Evolutionary conservation across 2,888 invertebrate species (phyloP), one percentile per base, ranked within the genome.

Genomic region (Drosophila atroscutellata): DNA sequence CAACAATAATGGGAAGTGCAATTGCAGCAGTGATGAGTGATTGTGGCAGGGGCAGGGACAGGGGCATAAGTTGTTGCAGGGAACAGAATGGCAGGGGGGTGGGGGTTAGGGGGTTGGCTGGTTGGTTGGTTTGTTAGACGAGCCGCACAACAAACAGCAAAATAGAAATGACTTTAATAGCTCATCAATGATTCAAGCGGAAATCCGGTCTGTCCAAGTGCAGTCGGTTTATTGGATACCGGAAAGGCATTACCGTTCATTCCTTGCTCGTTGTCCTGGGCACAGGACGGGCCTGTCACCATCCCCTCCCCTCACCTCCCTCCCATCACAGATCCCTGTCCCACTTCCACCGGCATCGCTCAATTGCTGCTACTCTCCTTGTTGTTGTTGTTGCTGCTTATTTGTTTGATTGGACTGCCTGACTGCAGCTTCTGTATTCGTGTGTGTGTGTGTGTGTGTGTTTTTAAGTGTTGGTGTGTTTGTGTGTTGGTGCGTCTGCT

Each of bases 161-260:
- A 86, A 87, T 81, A 89, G 85, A 90, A 91, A 89, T 91, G 89
- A 91, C 92, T 92, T 92, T 92, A 93, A 92, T 92, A 92, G 92
- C 92, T 93, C 92, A 92, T 92, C 92, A 92, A 92, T 92, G 92
- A 92, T 92, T 92, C 92, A 92, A 87, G 86, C 92, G 92, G 92
- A 92, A 88, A 90, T 92, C 92, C 92, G 91, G 91, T 84, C 91
- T 92, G 92, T 91, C 91, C 87, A 89, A 92, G 92, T 89, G 91
- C 90, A 91, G 92, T 92, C 93, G 91, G 86, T 92, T 89, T 89
- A 90, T 86, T 90, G 89, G 83, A 85, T 85, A 90, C 88, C 92
- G 91, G 91, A 92, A 92, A 85, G 87, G 90, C 84, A 90, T 91
- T 91, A 54, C 54, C 54, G 56, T 32, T 45, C 36, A 32, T 64